phyloP scores from a whole-genome alignment of 2,797 vertebrate genomes.

The Etheostoma nigrum region DNA sequence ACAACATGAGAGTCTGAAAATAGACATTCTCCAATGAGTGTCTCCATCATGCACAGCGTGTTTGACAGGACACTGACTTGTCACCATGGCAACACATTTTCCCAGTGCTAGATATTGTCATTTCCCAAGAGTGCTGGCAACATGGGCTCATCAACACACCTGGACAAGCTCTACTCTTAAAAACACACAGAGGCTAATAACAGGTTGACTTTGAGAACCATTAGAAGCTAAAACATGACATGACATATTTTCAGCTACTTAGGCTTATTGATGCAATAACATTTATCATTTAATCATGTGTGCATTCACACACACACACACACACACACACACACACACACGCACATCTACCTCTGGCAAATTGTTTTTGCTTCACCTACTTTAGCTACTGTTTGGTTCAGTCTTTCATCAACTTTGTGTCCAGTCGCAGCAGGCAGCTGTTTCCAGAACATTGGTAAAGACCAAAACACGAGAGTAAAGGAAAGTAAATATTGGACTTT shows the following conservation, averaged over 20 bases:
- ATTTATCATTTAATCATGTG: constrained; percentile 17
- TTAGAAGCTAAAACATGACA: not conserved
- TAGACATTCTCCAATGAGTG: constrained; percentile 42
- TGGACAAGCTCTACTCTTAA: constrained; percentile 31
- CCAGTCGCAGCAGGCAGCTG: not conserved
- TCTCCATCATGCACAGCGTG: constrained; percentile 23
- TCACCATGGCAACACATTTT: constrained; percentile 77
- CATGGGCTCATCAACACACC: constrained; percentile 45
- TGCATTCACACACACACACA: too few species aligned
- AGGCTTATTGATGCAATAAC: not conserved
- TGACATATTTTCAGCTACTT: not conserved
- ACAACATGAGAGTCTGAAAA: constrained; percentile 54
- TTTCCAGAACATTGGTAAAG: not conserved
- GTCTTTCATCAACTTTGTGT: not conserved
- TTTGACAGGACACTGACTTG: constrained; percentile 60
- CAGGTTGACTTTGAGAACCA: not conserved
- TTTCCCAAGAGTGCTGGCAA: constrained; percentile 37
- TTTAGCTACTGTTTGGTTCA: not conserved
- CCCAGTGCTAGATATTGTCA: constrained; percentile 56
- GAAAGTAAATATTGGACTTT: not conserved
- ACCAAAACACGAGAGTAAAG: not conserved
- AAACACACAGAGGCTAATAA: constrained; percentile 12
- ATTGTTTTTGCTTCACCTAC: not conserved
- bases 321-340: too few species aligned
- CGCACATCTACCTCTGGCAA: not conserved